Conservation (phyloP, 64 coral and sea anemone genomes). For the Pocillopora damicornis region DNA sequence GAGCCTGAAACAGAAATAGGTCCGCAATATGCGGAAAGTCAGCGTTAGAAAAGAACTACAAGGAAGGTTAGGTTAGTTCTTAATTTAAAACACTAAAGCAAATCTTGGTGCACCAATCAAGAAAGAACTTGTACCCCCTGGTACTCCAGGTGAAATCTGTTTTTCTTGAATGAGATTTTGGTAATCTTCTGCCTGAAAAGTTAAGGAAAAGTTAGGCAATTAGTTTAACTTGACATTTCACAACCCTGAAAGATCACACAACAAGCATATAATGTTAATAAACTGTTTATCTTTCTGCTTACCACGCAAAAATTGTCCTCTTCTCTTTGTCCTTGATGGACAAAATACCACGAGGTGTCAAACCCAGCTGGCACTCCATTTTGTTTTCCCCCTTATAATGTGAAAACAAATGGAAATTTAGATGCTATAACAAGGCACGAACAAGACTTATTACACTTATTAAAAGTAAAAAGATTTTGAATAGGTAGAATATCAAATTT, state of each 20-base stretch:
- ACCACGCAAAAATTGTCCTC: conserved; percentile 76
- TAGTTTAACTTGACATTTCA: not conserved
- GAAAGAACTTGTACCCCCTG: conserved; percentile 49
- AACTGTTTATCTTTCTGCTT: not conserved
- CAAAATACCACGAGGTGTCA: conserved; percentile 81
- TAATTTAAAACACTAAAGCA: no score
- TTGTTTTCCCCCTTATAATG: conserved; percentile 72
- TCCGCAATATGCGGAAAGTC: not conserved
- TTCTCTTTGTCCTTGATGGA: conserved; percentile 82
- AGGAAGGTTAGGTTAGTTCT: no score
- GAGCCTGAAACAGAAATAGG: conserved; percentile 17
- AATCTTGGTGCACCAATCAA: not conserved
- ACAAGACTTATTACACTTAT: no score
- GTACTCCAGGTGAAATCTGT: conserved; percentile 65
- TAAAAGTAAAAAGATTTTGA: no score
- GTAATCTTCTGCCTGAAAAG: conserved; percentile 67
- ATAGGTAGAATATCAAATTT: no score
- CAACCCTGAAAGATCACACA: no score
- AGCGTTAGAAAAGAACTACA: no score
- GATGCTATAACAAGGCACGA: no score
- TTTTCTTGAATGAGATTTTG: conserved; percentile 87
- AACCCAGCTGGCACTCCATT: conserved; percentile 73
- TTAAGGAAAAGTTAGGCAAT: not conserved
- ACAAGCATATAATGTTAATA: not conserved
- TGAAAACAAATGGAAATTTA: not conserved